These are phyloP conservation scores for Notiomystis cincta DNA, from an alignment of 2,113 vertebrate species.

Conservation along the genomic window DNA sequence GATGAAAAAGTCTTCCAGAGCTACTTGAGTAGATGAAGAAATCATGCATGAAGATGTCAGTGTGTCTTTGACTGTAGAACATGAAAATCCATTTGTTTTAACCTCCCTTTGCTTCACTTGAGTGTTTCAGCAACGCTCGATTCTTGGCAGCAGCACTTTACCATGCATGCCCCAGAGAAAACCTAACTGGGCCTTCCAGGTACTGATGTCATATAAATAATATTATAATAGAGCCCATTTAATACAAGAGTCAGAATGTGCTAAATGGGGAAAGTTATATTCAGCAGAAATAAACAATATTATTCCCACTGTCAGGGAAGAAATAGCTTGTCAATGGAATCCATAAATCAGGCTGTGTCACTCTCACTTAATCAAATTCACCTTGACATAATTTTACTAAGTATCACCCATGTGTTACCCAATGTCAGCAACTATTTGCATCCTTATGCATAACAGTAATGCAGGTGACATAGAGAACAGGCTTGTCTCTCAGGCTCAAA, in stretches of 20 bases:
- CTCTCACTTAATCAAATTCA: slow-evolving; percentile 31
- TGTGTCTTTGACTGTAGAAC: slow-evolving; percentile 17
- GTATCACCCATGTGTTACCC: background rate
- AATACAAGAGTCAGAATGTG: background rate
- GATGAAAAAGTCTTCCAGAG: slow-evolving; percentile 12
- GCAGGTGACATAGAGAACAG: background rate
- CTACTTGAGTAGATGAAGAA: slow-evolving; percentile 37
- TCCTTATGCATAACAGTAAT: slow-evolving; percentile 13
- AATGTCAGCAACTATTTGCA: slow-evolving; percentile 8
- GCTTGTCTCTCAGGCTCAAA: background rate
- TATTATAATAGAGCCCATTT: background rate
- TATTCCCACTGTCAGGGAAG: background rate
- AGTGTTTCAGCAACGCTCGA: background rate
- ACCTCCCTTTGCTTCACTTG: background rate
- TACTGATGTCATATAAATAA: background rate
- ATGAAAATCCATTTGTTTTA: slow-evolving; percentile 39
- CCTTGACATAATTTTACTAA: slow-evolving; percentile 42
- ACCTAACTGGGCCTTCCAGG: background rate
- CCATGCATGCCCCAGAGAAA: background rate
- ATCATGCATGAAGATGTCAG: slow-evolving; percentile 38
- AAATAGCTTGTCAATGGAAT: background rate
- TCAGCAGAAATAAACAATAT: slow-evolving; percentile 3
- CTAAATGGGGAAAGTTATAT: background rate
- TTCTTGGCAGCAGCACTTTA: background rate
- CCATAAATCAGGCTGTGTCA: slow-evolving; percentile 20